Base-by-base conservation (phyloP, 2,888 invertebrate genomes). In the Pharmacophagus antenor region DNA sequence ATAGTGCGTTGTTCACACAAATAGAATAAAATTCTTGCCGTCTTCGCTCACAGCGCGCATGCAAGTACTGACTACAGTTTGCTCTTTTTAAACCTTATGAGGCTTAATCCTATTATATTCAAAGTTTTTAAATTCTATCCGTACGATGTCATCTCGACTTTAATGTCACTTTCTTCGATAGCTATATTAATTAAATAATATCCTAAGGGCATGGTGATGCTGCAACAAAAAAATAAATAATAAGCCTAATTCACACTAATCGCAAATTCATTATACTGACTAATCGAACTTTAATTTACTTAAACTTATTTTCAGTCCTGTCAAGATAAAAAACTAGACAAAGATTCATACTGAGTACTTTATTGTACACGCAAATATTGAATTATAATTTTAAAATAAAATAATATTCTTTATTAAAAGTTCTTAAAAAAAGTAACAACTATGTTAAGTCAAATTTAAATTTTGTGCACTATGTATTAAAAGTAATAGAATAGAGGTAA, bases 21-120 rank as follows among this genome's bases (percentile, higher is more conserved):
- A 58, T 58, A 31, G 31, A 52, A 47, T 52, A 47, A 37, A 18
- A 37, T 23, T 20, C 52, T 23, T 52, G n/a, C 44, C 17, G 22
- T 46, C 17, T 22, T 52, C 42, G 17, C 22, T 57, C 57, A 51
- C 42, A 42, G n/a, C 44, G 27, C 44, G 44, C 25, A 56, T 51
- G 31, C 50, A 57, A 51, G 57, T 25, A 44, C 27, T 7, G 21
- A 44, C 57, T 31, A 50, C 42, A 44, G 57, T 57, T 50, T 20
- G 44, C 41, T 57, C 57, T 51, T 51, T 57, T 46, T 50, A 57
- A 57, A 57, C 27, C 57, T n/a, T n/a, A 42, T 51, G n/a, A 57
- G 57, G 51, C 50, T 57, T 51, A 50, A 57, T 50, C 57, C 57
- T 57, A 44, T 57, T 50, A 46, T 51, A 57, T 42, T 44, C 27